Base-by-base conservation (phyloP, 2,113 vertebrate species). In the Lota lota region DNA sequence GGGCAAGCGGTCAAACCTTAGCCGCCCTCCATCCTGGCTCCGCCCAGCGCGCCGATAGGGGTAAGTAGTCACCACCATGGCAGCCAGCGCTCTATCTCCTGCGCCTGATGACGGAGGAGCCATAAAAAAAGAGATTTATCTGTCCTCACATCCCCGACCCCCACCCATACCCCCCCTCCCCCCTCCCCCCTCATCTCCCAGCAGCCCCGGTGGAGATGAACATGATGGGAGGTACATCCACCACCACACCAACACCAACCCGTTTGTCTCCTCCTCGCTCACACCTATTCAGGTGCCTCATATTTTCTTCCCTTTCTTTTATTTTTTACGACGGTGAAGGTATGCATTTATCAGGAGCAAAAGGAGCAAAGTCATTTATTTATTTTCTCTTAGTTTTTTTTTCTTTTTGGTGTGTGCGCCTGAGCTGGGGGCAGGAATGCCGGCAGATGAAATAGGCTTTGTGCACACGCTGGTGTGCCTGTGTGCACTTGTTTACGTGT, bases 81-180 rank as follows among this genome's bases (percentile, higher is more conserved):
- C 77, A 79, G 71, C 67, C 21, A 69, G 76, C 20, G 56, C 80
- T 76, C 75, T 86, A 87, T 88, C 87, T 90, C 80, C 81, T 72
- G 76, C 5, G 12, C 79, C 18, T 56, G 85, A 85, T 86, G 88
- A 88, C 78, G 81, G 88, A 88, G 69, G 62, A 63, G 77, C 84
- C 64, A 83, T 85, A 76, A 89, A 87, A 83, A 77, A 79, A 83
- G 80, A 81, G 77, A 91, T 89, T 82, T 78, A 79, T 90, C 85
- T 89, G 84, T 89, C 88, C 73, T 84, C 89, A 74, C 86, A 64
- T 69, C 54, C 63, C 69, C 81, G 16, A 18, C 18, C 53, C 53
- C 7, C 40, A 10, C 40, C 40, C 40, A 11, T 14, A 47, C 40
- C 40, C 12, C 40, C 7, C 40, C 6, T 11, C 40, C 40, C 7